Percentiles rank a stretch among this genome's conserved stretches.
Conservation (phyloP, 1,140 invertebrate genomes). For the Alviniconcha marisindica region DNA sequence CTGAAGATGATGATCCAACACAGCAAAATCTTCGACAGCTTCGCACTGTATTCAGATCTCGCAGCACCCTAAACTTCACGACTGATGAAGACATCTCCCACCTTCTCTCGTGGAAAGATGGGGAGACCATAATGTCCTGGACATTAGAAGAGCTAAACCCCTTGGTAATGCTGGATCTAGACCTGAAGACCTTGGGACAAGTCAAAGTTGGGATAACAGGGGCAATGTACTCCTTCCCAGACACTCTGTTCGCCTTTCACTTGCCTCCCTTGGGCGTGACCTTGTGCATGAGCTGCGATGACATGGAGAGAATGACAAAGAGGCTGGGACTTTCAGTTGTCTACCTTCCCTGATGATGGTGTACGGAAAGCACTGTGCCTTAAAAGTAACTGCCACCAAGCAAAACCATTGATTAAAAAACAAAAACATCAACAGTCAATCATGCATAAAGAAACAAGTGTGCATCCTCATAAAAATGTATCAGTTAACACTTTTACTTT, state of each 20-base stretch:
- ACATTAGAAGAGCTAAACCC: constrained; percentile 9
- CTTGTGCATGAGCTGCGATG: background rate
- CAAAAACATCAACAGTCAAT: too few species aligned
- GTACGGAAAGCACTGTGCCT: too few species aligned
- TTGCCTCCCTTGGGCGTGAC: constrained; percentile 1
- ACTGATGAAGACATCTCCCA: background rate
- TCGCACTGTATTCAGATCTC: background rate
- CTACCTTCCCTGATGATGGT: background rate
- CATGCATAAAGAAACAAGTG: too few species aligned
- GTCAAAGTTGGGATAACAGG: background rate
- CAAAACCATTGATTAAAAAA: too few species aligned
- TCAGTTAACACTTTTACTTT: too few species aligned
- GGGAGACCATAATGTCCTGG: background rate
- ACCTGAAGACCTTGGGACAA: background rate
- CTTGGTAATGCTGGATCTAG: background rate
- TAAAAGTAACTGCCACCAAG: too few species aligned
- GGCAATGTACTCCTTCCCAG: constrained; percentile 15
- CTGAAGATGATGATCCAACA: background rate
- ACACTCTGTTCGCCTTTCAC: background rate
- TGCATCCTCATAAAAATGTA: too few species aligned
- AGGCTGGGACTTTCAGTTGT: background rate
- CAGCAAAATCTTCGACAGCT: background rate
- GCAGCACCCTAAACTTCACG: background rate
- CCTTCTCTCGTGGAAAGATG: background rate
- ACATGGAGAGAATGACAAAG: background rate